These are phyloP conservation scores for Hyperoplus immaculatus DNA, from an alignment of 2,797 vertebrate genomes.

Conservation along the genomic window DNA sequence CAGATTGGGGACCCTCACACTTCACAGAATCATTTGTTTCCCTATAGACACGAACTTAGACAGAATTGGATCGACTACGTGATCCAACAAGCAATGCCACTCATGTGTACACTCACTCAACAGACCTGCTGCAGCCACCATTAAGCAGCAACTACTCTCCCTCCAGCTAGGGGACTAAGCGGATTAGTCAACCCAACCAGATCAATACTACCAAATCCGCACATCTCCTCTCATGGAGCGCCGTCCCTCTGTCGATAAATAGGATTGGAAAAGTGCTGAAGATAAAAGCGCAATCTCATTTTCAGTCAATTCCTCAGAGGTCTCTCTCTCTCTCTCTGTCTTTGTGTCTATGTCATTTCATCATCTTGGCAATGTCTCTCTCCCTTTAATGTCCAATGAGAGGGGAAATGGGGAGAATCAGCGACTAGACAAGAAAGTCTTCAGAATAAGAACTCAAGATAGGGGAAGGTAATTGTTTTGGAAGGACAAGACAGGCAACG, in stretches of 20 bases:
- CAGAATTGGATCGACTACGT: neutral
- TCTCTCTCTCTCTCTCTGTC: constrained; percentile 9
- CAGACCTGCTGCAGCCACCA: constrained; percentile 17
- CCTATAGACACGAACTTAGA: neutral
- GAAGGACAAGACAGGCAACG: constrained; percentile 11
- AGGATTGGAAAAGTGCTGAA: constrained; percentile 38
- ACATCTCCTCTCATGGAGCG: constrained; percentile 41
- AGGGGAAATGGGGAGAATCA: constrained; percentile 8
- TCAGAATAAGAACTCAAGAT: constrained; percentile 20
- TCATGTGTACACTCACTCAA: neutral
- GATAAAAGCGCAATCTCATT: constrained; percentile 65
- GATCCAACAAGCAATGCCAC: neutral
- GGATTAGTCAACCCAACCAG: constrained; percentile 51
- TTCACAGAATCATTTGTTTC: neutral
- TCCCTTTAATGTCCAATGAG: constrained; percentile 42
- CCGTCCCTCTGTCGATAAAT: constrained; percentile 54
- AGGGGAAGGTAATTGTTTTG: constrained; percentile 4
- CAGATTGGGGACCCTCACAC: too few species aligned
- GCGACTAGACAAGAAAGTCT: neutral
- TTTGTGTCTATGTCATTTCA: constrained; percentile 65
- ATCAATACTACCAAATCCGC: constrained; percentile 62
- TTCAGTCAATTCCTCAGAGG: constrained; percentile 57
- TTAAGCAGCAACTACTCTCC: constrained; percentile 7
- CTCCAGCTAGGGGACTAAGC: constrained; percentile 35
- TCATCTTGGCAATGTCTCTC: constrained; percentile 37